Conservation (phyloP, 1,140 invertebrate species). For the Anadara kagoshimensis region DNA sequence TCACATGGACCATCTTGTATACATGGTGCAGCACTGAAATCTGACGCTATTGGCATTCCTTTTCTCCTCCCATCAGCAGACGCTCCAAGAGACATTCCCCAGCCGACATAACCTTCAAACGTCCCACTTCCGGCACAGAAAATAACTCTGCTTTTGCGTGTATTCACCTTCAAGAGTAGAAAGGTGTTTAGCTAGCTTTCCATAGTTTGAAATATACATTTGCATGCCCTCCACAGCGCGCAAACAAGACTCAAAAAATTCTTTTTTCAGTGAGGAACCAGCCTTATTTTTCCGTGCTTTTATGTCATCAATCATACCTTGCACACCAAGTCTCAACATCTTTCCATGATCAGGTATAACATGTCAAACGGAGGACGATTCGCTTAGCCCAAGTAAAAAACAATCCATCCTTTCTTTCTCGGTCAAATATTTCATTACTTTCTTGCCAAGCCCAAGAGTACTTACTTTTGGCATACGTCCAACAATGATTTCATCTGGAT, state of each 20-base stretch:
- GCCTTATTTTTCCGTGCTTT: too few species aligned
- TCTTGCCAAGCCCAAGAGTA: background rate
- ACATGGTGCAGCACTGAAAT: background rate
- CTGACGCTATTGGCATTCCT: slow-evolving; percentile 1
- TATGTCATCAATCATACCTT: background rate
- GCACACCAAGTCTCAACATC: background rate
- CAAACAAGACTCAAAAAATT: background rate
- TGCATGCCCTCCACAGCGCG: background rate
- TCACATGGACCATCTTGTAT: background rate
- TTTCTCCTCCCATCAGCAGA: slow-evolving; percentile 2
- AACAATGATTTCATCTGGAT: background rate
- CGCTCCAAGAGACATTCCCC: slow-evolving; percentile 1
- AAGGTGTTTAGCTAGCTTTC: background rate
- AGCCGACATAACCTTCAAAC: slow-evolving; percentile 2
- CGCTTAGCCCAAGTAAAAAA: background rate
- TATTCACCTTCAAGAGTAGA: background rate
- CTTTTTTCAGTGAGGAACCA: background rate
- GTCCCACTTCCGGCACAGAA: background rate
- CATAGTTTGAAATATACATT: background rate
- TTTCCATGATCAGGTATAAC: background rate
- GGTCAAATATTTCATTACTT: background rate
- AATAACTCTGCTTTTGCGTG: background rate
- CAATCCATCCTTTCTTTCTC: background rate
- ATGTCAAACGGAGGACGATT: background rate
- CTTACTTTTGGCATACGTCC: background rate